Base-by-base conservation (phyloP, 2,888 invertebrate species). In the Xestia rhomboidea region DNA sequence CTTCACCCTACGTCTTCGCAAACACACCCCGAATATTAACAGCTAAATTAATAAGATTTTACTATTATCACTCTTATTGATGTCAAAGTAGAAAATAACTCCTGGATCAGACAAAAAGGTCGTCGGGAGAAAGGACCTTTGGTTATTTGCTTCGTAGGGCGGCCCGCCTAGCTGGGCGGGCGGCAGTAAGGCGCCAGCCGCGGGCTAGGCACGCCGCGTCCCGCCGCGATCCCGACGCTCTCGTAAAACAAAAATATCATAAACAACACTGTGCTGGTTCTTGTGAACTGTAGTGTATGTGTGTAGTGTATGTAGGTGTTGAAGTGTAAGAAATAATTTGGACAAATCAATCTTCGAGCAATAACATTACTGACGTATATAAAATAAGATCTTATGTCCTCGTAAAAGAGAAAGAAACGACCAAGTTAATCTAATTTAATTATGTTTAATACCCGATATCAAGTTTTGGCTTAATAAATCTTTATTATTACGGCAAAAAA, bases 171-270 rank as follows among this genome's bases (percentile, higher is more conserved):
- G 81, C 78, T 79, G 76, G 68, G 81, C 91, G 93, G 85, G 81
- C 91, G 93, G 87, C 93, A 93, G 93, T 93, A 73, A 84, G 92
- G 85, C 93, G 93, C 92, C 91, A 89, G 85, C 80, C 88, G 77
- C 83, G 82, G 84, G 71, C 73, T 73, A 73, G 81, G 81, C 75
- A 79, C 72, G 88, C 82, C 91, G 91, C 77, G 88, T 88, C 71
- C 46, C 54, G 44, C n/a, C 76, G 71, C 68, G 79, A 72, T 27
- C 27, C 0, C 27, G 5, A 63, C 18, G 51, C 77, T 85, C 62
- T 81, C 85, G 86, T 83, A 80, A 81, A 86, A 86, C 82, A 73
- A 68, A 79, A 86, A 84, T 86, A 81, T 70, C 54, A 83, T 79
- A 84, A 88, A 83, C 84, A 81, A 80, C 62, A 75, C 73, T 85